Percentiles rank a stretch among this genome's conserved stretches.
phyloP scores from a whole-genome alignment of 2,888 invertebrate genomes.

The Leistus spinibarbis region DNA sequence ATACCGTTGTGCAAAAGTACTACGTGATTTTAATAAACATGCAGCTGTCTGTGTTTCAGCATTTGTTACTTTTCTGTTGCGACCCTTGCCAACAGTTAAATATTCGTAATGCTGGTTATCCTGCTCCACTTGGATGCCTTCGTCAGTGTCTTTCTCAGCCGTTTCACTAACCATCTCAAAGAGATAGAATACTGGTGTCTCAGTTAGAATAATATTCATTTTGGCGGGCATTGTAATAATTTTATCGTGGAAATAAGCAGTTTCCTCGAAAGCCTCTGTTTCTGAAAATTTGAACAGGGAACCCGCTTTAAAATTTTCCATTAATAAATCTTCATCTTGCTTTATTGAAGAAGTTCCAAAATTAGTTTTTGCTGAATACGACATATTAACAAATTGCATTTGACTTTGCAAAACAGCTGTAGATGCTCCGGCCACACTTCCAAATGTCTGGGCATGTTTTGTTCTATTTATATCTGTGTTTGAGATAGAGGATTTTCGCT shows the following conservation, averaged over 20 bases:
- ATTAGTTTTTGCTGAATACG: not conserved
- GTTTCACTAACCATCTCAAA: slow-evolving; percentile 70
- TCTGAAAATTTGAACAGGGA: not conserved
- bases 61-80: slow-evolving; percentile 68
- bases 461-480: not conserved
- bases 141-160: slow-evolving; percentile 64
- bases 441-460: not conserved
- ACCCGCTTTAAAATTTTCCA: not conserved
- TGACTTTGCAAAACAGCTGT: slow-evolving; percentile 7
- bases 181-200: slow-evolving; percentile 69
- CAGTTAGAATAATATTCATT: slow-evolving; percentile 67
- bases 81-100: slow-evolving; percentile 70
- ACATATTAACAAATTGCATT: slow-evolving; percentile 3
- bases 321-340: not conserved
- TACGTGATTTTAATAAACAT: slow-evolving; percentile 67
- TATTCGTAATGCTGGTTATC: slow-evolving; percentile 72
- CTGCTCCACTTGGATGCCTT: slow-evolving; percentile 63
- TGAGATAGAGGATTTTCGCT: not conserved
- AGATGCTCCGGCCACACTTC: slow-evolving; percentile 5
- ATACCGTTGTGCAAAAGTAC: slow-evolving; percentile 64
- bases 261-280: not conserved
- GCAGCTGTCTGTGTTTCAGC: slow-evolving; percentile 73
- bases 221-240: slow-evolving; percentile 58
- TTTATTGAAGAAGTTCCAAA: not conserved
- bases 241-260: not conserved